phyloP scores from a whole-genome alignment of 2,888 invertebrate genomes.

The Trichacis sp. region DNA sequence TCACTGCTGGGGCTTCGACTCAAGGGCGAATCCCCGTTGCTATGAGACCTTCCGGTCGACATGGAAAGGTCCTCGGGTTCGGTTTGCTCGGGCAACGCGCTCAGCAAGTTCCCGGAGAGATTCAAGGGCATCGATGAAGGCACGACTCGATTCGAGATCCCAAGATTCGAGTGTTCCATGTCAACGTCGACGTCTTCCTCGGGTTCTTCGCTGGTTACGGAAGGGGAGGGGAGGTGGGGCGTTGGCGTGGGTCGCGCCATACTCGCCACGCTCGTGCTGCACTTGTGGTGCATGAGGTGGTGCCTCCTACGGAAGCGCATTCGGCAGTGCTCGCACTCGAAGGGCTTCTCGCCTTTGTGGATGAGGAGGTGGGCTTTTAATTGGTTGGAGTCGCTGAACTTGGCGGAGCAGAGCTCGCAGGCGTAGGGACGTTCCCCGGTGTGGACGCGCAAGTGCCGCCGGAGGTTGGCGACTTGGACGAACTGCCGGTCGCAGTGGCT shows the following conservation, averaged over 20 bases:
- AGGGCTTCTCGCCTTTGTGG: slow-evolving; percentile 92
- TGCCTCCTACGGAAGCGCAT: slow-evolving; percentile 87
- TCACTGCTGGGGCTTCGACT: slow-evolving; percentile 69
- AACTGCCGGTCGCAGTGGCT: slow-evolving; percentile 92
- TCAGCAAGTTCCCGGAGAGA: slow-evolving; percentile 67
- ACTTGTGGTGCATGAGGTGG: slow-evolving; percentile 88
- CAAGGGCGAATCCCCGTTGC: slow-evolving; percentile 70
- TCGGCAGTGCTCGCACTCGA: slow-evolving; percentile 83
- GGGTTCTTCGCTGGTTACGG: slow-evolving; percentile 53
- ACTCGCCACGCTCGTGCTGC: slow-evolving; percentile 63
- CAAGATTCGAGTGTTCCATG: slow-evolving; percentile 62
- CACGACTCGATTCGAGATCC: slow-evolving; percentile 49
- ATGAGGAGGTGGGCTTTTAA: slow-evolving; percentile 90
- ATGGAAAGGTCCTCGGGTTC: slow-evolving; percentile 92
- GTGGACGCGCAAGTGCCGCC: slow-evolving; percentile 90
- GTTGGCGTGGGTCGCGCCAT: slow-evolving; percentile 10
- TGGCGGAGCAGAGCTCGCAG: slow-evolving; percentile 86
- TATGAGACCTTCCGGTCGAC: slow-evolving; percentile 72
- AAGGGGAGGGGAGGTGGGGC: slow-evolving; percentile 52
- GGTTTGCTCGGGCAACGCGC: slow-evolving; percentile 82
- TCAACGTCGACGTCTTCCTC: slow-evolving; percentile 67
- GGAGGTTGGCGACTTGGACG: slow-evolving; percentile 92
- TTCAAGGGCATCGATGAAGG: slow-evolving; percentile 72
- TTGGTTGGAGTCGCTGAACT: slow-evolving; percentile 93
- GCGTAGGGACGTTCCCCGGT: slow-evolving; percentile 92